These are phyloP conservation scores for Amitus sp. DNA, from an alignment of 2,888 invertebrate genomes.

Conservation along the genomic window DNA sequence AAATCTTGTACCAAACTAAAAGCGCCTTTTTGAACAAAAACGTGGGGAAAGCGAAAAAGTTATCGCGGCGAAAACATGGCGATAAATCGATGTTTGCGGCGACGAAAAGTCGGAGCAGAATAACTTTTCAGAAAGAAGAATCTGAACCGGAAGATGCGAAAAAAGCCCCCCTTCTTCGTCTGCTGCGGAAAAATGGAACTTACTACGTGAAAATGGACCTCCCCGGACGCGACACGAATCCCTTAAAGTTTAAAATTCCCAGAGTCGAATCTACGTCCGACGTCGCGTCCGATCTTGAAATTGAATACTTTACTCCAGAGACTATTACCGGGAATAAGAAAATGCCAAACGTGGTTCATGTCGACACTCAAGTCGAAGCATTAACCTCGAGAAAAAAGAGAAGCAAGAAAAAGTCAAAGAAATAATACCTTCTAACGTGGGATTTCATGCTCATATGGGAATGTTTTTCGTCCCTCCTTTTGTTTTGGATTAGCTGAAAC, in stretches of 20 bases:
- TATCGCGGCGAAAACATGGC: constrained; percentile 9
- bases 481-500: too few relatives aligned
- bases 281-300: constrained; percentile 64
- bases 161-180: constrained; percentile 58
- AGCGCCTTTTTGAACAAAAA: constrained; percentile 32
- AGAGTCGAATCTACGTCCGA: constrained; percentile 56
- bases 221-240: constrained; percentile 52
- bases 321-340: constrained; percentile 55
- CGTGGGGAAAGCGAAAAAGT: constrained; percentile 30
- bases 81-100: constrained; percentile 11
- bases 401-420: constrained; percentile 33
- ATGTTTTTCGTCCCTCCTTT: too few relatives aligned
- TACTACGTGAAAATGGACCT: constrained; percentile 54
- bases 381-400: too few relatives aligned
- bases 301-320: constrained; percentile 63
- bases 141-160: constrained; percentile 43
- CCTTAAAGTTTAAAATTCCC: constrained; percentile 60
- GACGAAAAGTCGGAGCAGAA: constrained; percentile 36
- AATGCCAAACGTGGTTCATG: constrained; percentile 59
- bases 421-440: too few relatives aligned
- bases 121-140: constrained; percentile 22
- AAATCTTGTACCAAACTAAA: constrained; percentile 45
- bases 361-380: constrained; percentile 61
- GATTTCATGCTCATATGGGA: too few relatives aligned
- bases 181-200: constrained; percentile 58